Evolutionary conservation across 2,113 vertebrate species (phyloP).

Genomic region (Neomonachus schauinslandi): DNA sequence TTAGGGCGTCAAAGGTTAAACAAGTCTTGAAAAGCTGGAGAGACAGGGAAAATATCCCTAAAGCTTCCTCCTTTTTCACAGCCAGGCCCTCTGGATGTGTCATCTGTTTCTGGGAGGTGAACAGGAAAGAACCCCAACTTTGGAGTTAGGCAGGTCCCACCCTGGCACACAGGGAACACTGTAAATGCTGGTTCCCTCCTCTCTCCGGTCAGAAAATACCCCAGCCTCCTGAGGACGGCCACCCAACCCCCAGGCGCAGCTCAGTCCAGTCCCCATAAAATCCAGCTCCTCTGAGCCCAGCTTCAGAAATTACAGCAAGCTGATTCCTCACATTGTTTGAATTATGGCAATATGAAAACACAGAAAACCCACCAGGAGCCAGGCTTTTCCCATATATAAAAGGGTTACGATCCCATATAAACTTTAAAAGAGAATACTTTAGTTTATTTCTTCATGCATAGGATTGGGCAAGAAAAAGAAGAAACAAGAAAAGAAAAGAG

Average conservation of each 20-base stretch:
- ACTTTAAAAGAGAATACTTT: conserved; percentile 83
- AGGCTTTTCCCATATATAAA: conserved; percentile 85
- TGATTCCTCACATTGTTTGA: conserved; percentile 86
- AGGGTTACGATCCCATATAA: conserved; percentile 84
- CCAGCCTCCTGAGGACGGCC: background rate
- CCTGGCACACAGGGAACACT: background rate
- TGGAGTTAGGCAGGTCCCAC: background rate
- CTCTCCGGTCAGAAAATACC: background rate
- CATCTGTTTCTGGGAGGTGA: background rate
- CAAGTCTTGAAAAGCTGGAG: background rate
- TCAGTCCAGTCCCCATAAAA: conserved; percentile 74
- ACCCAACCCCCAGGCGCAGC: conserved; percentile 61
- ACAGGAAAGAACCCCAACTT: background rate
- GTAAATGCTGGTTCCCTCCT: background rate
- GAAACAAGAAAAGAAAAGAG: conserved; percentile 46
- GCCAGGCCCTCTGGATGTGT: background rate
- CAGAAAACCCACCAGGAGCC: conserved; percentile 84
- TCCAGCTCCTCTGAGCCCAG: conserved; percentile 71
- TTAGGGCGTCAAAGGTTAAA: background rate
- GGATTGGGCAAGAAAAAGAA: conserved; percentile 59
- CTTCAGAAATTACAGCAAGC: conserved; percentile 75
- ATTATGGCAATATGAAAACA: conserved; percentile 85
- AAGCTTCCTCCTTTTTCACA: background rate
- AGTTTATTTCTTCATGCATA: conserved; percentile 74
- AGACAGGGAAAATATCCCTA: background rate